phyloP scores from a whole-genome alignment of 2,113 vertebrate genomes.

The Girardinichthys multiradiatus region DNA sequence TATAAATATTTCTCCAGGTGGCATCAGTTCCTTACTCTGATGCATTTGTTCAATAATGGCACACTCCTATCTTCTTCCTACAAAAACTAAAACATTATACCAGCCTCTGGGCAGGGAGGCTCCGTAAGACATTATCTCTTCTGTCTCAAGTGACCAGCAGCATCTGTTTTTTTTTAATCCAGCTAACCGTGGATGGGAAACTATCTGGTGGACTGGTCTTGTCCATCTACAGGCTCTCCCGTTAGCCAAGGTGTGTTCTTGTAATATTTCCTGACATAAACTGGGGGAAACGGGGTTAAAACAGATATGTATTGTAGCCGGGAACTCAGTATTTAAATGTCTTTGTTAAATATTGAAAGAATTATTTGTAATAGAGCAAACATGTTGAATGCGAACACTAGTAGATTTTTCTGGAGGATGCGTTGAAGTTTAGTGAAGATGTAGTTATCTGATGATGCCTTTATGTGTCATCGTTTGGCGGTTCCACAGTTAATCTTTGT shows the following conservation, averaged over 20 bases:
- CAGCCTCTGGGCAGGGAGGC: conserved; percentile 37
- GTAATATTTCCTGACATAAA: conserved; percentile 46
- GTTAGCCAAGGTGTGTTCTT: conserved; percentile 60
- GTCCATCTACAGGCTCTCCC: conserved; percentile 56
- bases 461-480: conserved; percentile 47
- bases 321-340: conserved; percentile 81
- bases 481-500: conserved; percentile 7
- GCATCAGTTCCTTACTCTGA: conserved; percentile 72
- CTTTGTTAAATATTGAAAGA: conserved; percentile 73
- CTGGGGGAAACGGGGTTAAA: conserved; percentile 11
- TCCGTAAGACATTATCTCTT: conserved; percentile 18
- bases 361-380: conserved; percentile 76
- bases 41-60: conserved; percentile 52
- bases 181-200: conserved; percentile 47
- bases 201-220: conserved; percentile 39
- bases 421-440: conserved; percentile 66
- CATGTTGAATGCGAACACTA: conserved; percentile 62
- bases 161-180: conserved; percentile 68
- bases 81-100: conserved; percentile 46
- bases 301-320: conserved; percentile 56
- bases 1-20: conserved; percentile 56
- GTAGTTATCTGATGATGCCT: conserved; percentile 53
- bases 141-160: conserved; percentile 66
- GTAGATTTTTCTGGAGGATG: conserved; percentile 60
- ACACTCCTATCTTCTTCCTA: conserved; percentile 51